These are phyloP conservation scores for Pteria penguin DNA, from an alignment of 2,888 invertebrate genomes.

Conservation along the genomic window DNA sequence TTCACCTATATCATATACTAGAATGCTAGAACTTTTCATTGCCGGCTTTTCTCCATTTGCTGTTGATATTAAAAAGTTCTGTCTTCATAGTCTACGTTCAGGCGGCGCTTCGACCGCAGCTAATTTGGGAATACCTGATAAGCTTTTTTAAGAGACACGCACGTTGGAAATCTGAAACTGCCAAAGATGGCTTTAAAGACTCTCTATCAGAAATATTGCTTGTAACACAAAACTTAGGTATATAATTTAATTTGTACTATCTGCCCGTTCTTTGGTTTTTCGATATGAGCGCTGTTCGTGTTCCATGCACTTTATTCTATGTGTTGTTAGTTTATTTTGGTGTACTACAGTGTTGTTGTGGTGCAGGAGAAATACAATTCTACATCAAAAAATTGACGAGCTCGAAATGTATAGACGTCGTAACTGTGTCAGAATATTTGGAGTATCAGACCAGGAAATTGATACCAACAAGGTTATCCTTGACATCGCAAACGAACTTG, in stretches of 20 bases:
- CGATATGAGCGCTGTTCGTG: background rate
- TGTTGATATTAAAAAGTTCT: conserved; percentile 13
- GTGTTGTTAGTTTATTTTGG: no score
- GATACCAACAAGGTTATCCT: no score
- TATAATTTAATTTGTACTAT: background rate
- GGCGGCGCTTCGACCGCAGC: conserved; percentile 23
- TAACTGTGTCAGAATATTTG: no score
- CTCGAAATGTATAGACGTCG: no score
- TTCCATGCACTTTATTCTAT: no score
- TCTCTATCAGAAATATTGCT: background rate
- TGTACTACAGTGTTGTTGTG: no score
- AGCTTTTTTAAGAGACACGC: conserved; percentile 20
- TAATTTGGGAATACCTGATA: conserved; percentile 16
- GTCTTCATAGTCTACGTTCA: conserved; percentile 19
- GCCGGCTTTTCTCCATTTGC: conserved; percentile 16
- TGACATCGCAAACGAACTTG: no score
- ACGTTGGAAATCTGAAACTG: conserved; percentile 20
- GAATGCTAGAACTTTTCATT: conserved; percentile 24
- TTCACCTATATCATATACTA: conserved; percentile 6
- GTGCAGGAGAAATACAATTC: no score
- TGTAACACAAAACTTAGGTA: conserved; percentile 1
- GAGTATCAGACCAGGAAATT: no score
- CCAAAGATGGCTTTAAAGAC: conserved; percentile 26
- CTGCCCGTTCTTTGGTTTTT: background rate
- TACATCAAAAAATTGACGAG: no score